Evolutionary conservation across 2,113 vertebrate genomes (phyloP).

Genomic region (Peromyscus californicus): DNA sequence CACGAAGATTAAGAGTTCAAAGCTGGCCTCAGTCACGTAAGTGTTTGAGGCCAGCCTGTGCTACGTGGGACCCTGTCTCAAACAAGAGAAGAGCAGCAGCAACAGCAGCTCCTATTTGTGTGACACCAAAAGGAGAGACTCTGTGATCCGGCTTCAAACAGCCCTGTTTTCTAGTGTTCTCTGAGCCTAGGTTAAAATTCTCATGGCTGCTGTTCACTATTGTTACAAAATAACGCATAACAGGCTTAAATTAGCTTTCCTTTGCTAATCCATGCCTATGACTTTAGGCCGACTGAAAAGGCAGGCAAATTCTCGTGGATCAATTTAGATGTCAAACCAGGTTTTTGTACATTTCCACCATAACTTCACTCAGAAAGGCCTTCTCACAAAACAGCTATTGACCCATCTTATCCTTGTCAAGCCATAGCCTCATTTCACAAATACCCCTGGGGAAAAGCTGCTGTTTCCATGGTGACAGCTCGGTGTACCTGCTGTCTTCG

Average conservation of each 20-base stretch:
- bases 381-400: conserved; percentile 74
- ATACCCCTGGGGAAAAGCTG: conserved; percentile 65
- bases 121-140: not conserved
- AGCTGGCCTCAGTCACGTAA: not conserved
- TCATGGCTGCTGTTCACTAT: not conserved
- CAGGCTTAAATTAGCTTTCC: conserved; percentile 25
- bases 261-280: conserved; percentile 11
- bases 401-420: conserved; percentile 78
- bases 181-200: not conserved
- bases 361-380: conserved; percentile 79
- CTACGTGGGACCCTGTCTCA: not conserved
- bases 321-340: conserved; percentile 59
- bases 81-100: not conserved
- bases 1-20: not conserved
- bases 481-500: conserved; percentile 63
- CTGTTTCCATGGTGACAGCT: conserved; percentile 82
- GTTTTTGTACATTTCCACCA: conserved; percentile 46
- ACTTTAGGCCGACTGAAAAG: conserved; percentile 76
- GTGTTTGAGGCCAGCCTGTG: not conserved
- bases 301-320: conserved; percentile 76
- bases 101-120: not conserved
- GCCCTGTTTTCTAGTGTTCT: not conserved
- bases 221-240: conserved; percentile 22
- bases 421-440: conserved; percentile 73
- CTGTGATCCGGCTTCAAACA: not conserved